A percentile compares a stretch with the other conserved stretches of the same genome.
Evolutionary conservation across 2,797 vertebrate genomes (phyloP).

Genomic region (Euthynnus affinis): DNA sequence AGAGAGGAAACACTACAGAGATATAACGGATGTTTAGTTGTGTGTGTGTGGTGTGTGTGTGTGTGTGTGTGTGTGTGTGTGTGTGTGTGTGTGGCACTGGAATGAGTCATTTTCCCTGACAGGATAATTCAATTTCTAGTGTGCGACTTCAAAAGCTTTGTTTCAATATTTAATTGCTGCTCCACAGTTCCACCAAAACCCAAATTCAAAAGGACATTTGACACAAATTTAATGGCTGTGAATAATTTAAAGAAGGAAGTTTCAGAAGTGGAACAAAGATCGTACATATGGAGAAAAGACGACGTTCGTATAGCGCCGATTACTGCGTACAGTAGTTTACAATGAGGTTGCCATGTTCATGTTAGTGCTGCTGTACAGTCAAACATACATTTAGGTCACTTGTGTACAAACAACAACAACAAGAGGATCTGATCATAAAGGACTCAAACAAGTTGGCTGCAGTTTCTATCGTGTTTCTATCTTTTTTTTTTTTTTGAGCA

Average conservation of each 20-base stretch:
- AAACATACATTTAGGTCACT: neutral
- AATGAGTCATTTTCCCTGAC: conserved; percentile 13
- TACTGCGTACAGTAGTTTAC: too few species aligned
- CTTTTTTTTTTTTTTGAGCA: too few species aligned
- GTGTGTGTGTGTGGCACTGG: neutral
- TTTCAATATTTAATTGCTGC: conserved; percentile 48
- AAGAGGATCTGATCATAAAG: neutral
- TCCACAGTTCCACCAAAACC: neutral
- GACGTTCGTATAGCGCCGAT: neutral
- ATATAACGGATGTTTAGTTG: neutral
- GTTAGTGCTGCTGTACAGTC: neutral
- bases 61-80: conserved; percentile 18
- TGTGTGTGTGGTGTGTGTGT: conserved; percentile 1
- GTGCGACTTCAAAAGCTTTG: neutral
- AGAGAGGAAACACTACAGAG: neutral
- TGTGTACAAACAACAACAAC: neutral
- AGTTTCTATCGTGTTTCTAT: too few species aligned
- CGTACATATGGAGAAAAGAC: neutral
- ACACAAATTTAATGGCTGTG: conserved; percentile 24
- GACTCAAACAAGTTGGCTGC: too few species aligned
- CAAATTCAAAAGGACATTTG: conserved; percentile 14
- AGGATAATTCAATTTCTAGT: conserved; percentile 43
- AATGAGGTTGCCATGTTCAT: neutral
- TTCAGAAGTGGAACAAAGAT: conserved; percentile 7
- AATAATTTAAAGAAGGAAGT: conserved; percentile 32